A percentile compares a stretch with the other conserved stretches of the same genome.
phyloP scores from a whole-genome alignment of 2,888 invertebrate genomes.

The Parnassius mnemosyne region DNA sequence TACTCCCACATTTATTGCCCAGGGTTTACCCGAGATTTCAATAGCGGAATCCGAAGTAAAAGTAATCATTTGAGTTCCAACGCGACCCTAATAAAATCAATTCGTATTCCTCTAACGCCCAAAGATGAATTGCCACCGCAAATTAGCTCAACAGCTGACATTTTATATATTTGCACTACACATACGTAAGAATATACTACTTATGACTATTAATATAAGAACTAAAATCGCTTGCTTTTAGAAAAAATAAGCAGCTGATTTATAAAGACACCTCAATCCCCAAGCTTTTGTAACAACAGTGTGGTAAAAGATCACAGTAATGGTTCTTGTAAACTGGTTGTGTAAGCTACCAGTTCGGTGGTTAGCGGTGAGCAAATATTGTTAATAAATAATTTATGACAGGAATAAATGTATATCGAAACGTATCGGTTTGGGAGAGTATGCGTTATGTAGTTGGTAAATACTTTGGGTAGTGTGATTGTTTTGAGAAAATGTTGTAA shows the following conservation, averaged over 20 bases:
- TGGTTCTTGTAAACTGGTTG: slow-evolving; percentile 36
- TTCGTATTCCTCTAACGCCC: slow-evolving; percentile 49
- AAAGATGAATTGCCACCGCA: slow-evolving; percentile 68
- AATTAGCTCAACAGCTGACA: slow-evolving; percentile 50
- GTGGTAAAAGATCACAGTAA: slow-evolving; percentile 20
- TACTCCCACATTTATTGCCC: too few relatives aligned
- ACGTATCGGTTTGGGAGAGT: neutral
- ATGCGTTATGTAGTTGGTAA: neutral
- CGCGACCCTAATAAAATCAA: slow-evolving; percentile 47
- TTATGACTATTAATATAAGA: neutral
- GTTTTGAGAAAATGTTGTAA: neutral
- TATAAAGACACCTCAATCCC: slow-evolving; percentile 8
- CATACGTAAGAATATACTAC: neutral
- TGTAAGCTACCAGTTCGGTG: slow-evolving; percentile 40
- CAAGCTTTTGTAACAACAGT: neutral
- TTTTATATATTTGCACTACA: slow-evolving; percentile 14
- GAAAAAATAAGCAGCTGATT: neutral
- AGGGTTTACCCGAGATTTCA: neutral
- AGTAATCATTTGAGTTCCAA: slow-evolving; percentile 36
- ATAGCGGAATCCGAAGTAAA: slow-evolving; percentile 9
- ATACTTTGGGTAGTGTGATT: neutral
- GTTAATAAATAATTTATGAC: slow-evolving; percentile 48
- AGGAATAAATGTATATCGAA: neutral
- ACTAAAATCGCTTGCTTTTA: neutral
- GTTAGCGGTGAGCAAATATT: slow-evolving; percentile 45